These are phyloP conservation scores for Diloba caeruleocephala DNA, from an alignment of 2,888 invertebrate genomes.

Conservation along the genomic window DNA sequence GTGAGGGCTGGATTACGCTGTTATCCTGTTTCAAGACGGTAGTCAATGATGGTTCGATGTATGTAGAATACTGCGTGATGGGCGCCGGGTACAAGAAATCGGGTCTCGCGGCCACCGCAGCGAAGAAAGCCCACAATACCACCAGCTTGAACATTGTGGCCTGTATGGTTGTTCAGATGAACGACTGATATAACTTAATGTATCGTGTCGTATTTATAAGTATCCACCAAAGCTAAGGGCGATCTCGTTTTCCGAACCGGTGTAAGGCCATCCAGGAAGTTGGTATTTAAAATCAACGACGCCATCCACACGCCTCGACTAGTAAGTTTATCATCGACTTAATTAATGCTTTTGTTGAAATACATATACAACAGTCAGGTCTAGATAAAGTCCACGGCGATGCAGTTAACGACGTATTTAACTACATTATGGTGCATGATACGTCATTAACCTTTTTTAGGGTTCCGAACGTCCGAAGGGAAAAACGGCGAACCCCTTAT, in stretches of 20 bases:
- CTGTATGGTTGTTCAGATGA: constrained; percentile 76
- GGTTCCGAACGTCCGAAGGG: too few species aligned
- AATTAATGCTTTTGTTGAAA: constrained; percentile 48
- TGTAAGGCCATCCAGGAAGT: constrained; percentile 80
- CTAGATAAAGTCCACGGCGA: constrained; percentile 28
- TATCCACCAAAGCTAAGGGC: constrained; percentile 74
- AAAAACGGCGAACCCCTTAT: too few species aligned
- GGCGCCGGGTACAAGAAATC: constrained; percentile 43
- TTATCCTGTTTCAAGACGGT: constrained; percentile 77
- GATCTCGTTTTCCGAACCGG: constrained; percentile 80
- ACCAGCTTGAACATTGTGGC: constrained; percentile 87
- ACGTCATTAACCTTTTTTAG: too few species aligned
- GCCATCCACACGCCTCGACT: constrained; percentile 66
- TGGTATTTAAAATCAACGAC: constrained; percentile 80
- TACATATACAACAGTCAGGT: constrained; percentile 50
- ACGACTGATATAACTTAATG: constrained; percentile 75
- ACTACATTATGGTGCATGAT: too few species aligned
- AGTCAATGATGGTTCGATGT: constrained; percentile 71
- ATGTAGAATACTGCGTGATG: constrained; percentile 59
- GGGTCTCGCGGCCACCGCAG: constrained; percentile 85
- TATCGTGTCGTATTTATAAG: constrained; percentile 76
- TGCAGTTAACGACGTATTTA: constrained; percentile 5
- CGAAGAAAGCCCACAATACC: constrained; percentile 90
- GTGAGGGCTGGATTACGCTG: constrained; percentile 81
- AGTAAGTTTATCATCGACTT: constrained; percentile 70